Percentiles rank a stretch among this genome's conserved stretches.
Evolutionary conservation across 2,113 vertebrate species (phyloP).

Genomic region (Trichechus manatus): DNA sequence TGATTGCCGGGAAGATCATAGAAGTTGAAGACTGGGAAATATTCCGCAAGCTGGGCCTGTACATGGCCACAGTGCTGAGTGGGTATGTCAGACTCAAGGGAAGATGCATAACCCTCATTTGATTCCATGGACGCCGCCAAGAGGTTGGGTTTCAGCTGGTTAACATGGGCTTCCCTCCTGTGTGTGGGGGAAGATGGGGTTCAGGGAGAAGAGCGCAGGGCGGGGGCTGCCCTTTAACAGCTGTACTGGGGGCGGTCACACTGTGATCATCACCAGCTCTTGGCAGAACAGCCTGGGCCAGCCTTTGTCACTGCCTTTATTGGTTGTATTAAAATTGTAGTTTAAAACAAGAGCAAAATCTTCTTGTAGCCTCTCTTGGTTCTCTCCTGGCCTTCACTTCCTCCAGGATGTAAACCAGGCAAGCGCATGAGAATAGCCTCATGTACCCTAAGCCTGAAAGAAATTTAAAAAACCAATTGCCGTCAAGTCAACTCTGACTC

Average conservation of each 20-base stretch:
- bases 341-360: constrained; percentile 45
- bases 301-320: constrained; percentile 53
- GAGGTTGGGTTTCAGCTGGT: not conserved
- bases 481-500: not conserved
- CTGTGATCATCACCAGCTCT: constrained; percentile 65
- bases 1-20: constrained; percentile 98
- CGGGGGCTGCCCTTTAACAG: constrained; percentile 64
- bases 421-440: not conserved
- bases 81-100: constrained; percentile 90
- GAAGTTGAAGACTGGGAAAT: constrained; percentile 99
- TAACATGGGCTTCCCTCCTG: not conserved
- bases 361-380: not conserved
- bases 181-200: not conserved
- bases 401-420: constrained; percentile 15
- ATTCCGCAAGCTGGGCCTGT: constrained; percentile 97
- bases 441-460: not conserved
- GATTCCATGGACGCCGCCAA: not conserved
- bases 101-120: constrained; percentile 3
- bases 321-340: constrained; percentile 67
- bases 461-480: not conserved
- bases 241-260: constrained; percentile 47
- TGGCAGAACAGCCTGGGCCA: constrained; percentile 76
- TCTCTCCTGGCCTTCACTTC: not conserved
- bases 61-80: constrained; percentile 98
- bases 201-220: constrained; percentile 1